Evolutionary conservation across 2,797 vertebrate genomes (phyloP), one percentile per base, ranked within the genome.

Genomic region (Danio albolineatus): DNA sequence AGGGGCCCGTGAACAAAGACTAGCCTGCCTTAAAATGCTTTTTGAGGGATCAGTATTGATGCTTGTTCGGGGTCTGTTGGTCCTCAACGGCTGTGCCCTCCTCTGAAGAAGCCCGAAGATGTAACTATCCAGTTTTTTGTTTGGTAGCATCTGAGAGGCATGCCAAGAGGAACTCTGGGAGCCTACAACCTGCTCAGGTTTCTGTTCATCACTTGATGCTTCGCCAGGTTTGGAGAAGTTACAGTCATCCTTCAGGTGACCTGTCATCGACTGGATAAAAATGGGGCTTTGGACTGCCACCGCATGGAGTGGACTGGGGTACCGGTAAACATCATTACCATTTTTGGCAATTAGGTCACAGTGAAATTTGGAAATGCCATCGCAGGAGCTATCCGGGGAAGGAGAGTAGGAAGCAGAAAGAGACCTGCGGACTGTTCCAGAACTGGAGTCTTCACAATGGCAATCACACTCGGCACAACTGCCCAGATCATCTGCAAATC

Each of bases 11-110:
- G 91, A 87, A 1, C 95, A 96, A 67, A 97, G 88, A 83, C 95
- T 95, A 0, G 92, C 94, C 0, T 96, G 96, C 85, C 96, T 92
- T 89, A 96, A 89, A 82, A 96, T 91, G 73, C 94, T 94, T 87
- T 97, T 98, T 2, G 93, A 88, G 0, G 95, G 95, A 60, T 98
- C 97, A 0, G 94, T 91, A 1, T 93, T 97, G 87, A 98, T 94
- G 76, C 95, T 97, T 2, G 97, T 99, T 84, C 97, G 91, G 17
- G 96, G 96, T 86, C 95, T 96, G 92, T 94, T 95, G 91, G 95
- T 94, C 92, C 97, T 94, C 81, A 97, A 83, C 0, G 95, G 95
- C 8, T 94, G 95, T 16, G 90, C 91, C 88, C 94, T 94, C 73
- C 93, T 95, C 93, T 97, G 97, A 75, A 98, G 91, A 56, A 98